Evolutionary conservation across 2,113 vertebrate species (phyloP), one percentile per base, ranked within the genome.

Genomic region (Loxodonta africana): DNA sequence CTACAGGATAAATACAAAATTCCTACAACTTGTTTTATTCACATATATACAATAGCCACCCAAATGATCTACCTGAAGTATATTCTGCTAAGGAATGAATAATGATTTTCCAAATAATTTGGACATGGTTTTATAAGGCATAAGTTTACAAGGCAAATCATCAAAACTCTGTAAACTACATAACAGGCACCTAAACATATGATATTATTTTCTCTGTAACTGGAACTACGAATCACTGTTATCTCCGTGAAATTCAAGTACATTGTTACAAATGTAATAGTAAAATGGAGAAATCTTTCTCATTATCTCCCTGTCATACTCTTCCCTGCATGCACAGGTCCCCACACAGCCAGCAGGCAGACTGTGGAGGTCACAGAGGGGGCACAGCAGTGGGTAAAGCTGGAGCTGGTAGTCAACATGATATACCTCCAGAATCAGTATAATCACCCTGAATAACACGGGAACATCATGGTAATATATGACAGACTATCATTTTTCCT

Each of bases 391-490:
- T 86, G 88, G 80, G 78, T 83, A 73, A 62, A 78, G 51, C 90
- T 95, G 2, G 5, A 90, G 96, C 90, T 94, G 82, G 78, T 76
- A 97, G 94, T 98, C 96, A 97, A 96, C 76, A 94, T 97, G 98
- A 97, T 97, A 97, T 97, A 98, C 97, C 88, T 97, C 95, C 57
- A 88, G 95, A 97, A 97, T 98, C 96, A 85, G 81, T 67, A 95
- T 96, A 97, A 97, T 97, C 96, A 95, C 94, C 92, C 80, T 81
- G 94, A 96, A 91, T 96, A 97, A 97, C 93, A 62, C 10, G 0
- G 90, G 76, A 86, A 74, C 88, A 97, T 95, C 97, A 86, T 92
- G 78, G 80, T 96, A 97, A 97, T 97, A 97, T 97, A 98, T 95
- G 95, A 86, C 4, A 2, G 86, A 94, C 95, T 71, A 97, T 98